phyloP scores from a whole-genome alignment of 2,113 vertebrate genomes.

The Hippocampus mohnikei region DNA sequence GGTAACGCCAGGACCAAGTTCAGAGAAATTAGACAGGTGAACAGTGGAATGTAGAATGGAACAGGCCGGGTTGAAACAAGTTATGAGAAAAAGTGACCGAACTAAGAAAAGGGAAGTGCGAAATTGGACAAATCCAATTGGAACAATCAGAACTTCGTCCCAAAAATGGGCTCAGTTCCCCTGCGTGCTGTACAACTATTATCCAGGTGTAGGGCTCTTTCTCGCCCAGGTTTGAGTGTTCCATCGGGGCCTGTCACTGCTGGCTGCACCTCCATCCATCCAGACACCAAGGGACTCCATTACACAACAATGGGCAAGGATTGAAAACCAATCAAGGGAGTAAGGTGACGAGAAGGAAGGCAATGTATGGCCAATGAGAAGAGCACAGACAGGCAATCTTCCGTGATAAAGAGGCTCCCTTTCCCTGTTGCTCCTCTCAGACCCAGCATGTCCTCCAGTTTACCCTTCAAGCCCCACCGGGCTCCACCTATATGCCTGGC shows the following conservation, averaged over 20 bases:
- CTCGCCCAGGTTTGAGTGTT: conserved; percentile 38
- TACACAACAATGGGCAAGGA: conserved; percentile 66
- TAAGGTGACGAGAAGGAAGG: conserved; percentile 45
- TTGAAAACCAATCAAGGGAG: conserved; percentile 64
- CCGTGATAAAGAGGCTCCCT: conserved; percentile 69
- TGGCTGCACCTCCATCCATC: conserved; percentile 57
- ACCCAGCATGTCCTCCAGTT: conserved; percentile 51
- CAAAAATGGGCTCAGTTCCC: conserved; percentile 35
- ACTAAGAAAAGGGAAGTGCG: conserved; percentile 24
- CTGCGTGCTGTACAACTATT: conserved; percentile 38
- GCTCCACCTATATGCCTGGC: conserved; percentile 22
- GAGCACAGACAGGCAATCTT: conserved; percentile 71
- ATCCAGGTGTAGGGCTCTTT: conserved; percentile 1
- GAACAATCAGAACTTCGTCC: conserved; percentile 31
- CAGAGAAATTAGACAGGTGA: conserved; percentile 9
- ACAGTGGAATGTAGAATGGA: background rate
- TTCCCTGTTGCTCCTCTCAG: conserved; percentile 30
- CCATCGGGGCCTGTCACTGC: conserved; percentile 45
- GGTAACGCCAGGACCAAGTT: conserved; percentile 8
- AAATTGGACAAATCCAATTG: conserved; percentile 34
- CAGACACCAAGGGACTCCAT: conserved; percentile 64
- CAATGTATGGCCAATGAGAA: conserved; percentile 48
- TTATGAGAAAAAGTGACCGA: background rate
- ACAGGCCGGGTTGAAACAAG: conserved; percentile 3
- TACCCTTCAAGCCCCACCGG: conserved; percentile 70